phyloP scores from a whole-genome alignment of 30 jellyfish, hydroid and myxozoan species.

The Rhopilema esculentum region DNA sequence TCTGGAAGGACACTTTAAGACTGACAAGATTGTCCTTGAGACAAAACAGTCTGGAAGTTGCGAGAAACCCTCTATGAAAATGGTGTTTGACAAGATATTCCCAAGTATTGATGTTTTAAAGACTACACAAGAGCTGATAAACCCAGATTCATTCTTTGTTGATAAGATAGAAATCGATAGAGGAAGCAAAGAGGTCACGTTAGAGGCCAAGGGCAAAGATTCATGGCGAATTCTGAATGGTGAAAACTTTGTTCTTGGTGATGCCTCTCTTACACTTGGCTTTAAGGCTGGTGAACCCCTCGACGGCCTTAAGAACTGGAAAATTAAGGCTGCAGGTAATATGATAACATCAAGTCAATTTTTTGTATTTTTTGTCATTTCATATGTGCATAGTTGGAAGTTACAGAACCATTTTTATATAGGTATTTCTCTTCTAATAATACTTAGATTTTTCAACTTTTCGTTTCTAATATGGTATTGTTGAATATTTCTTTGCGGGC shows the following conservation, averaged over 20 bases:
- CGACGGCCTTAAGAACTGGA: conserved; percentile 25
- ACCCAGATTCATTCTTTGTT: conserved; percentile 21
- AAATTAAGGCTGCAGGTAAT: conserved; percentile 24
- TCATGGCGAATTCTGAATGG: conserved; percentile 20
- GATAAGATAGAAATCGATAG: conserved; percentile 11
- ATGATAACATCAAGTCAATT: no score
- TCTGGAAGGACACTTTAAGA: conserved; percentile 2
- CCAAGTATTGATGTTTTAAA: conserved; percentile 13
- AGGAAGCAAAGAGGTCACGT: conserved; percentile 3
- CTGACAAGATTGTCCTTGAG: not conserved
- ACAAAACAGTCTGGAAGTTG: conserved; percentile 8
- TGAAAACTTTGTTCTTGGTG: not conserved
- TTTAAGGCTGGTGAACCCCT: conserved; percentile 15
- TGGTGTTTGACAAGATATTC: conserved; percentile 11
- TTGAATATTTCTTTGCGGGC: no score
- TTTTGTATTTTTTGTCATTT: no score
- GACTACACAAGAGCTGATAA: conserved; percentile 13
- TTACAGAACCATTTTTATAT: no score
- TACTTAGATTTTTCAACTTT: no score
- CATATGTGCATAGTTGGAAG: no score
- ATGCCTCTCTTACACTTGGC: conserved; percentile 27
- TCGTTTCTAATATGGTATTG: no score
- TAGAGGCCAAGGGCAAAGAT: conserved; percentile 29
- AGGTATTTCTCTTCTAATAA: no score
- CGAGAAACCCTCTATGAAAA: conserved; percentile 30